phyloP scores from a whole-genome alignment of 2,797 vertebrate species.

The Amazonetta brasiliensis region DNA sequence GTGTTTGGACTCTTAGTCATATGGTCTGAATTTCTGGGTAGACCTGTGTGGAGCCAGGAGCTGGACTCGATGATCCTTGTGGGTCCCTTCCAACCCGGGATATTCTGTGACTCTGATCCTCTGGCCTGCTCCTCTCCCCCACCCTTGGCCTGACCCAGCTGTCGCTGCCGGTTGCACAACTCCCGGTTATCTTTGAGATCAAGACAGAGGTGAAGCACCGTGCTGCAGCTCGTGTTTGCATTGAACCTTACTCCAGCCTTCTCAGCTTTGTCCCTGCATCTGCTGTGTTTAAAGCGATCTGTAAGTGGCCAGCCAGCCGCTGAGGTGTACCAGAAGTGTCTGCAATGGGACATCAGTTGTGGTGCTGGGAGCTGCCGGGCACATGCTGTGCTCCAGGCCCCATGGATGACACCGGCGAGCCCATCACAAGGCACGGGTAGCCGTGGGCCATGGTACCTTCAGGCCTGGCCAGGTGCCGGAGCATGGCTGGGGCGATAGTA shows the following conservation, averaged over 20 bases:
- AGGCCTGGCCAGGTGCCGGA: not conserved
- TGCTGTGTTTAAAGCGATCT: not conserved
- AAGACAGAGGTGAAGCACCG: not conserved
- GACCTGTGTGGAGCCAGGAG: too few relatives aligned
- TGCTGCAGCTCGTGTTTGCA: not conserved
- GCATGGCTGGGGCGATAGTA: not conserved
- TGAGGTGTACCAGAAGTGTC: not conserved
- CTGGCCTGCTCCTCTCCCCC: not conserved
- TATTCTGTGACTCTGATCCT: not conserved
- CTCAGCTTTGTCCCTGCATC: not conserved
- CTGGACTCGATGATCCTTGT: too few relatives aligned
- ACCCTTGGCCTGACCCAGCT: not conserved
- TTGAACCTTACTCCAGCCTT: not conserved
- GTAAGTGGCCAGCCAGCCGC: not conserved
- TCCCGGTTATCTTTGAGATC: not conserved
- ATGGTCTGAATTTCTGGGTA: too few relatives aligned
- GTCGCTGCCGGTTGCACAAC: not conserved
- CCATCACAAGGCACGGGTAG: rapidly evolving
- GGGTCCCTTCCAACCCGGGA: too few relatives aligned
- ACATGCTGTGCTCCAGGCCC: not conserved
- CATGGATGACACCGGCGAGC: rapidly evolving
- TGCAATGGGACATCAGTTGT: rapidly evolving
- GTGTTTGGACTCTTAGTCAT: too few relatives aligned
- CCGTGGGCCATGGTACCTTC: rapidly evolving
- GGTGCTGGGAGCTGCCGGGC: not conserved